Evolutionary conservation across 2,113 vertebrate species (phyloP).

Genomic region (Rhinogobius similis): DNA sequence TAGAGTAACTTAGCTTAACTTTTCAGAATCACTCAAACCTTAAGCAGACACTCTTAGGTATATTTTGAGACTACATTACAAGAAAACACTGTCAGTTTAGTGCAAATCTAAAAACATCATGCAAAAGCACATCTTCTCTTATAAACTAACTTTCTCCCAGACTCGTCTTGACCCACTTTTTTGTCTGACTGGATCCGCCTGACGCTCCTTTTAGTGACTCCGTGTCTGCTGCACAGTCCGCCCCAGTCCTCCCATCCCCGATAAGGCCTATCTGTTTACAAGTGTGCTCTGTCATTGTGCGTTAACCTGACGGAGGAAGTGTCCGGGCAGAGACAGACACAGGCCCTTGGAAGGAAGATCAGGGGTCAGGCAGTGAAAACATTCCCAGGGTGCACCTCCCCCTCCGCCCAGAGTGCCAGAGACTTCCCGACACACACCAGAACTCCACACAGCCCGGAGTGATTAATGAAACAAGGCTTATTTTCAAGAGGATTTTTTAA

Average conservation of each 20-base stretch:
- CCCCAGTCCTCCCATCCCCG: slow-evolving; percentile 49
- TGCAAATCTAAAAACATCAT: background rate
- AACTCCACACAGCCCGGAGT: slow-evolving; percentile 14
- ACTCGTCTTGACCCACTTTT: background rate
- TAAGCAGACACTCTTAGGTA: too few relatives aligned
- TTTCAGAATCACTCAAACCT: too few relatives aligned
- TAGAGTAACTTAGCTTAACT: too few relatives aligned
- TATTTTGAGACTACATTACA: too few relatives aligned
- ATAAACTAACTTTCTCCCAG: background rate
- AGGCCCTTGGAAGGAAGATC: slow-evolving; percentile 78
- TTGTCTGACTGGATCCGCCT: background rate
- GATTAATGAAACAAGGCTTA: slow-evolving; percentile 23
- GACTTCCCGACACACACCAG: slow-evolving; percentile 60
- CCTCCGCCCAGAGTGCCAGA: slow-evolving; percentile 59
- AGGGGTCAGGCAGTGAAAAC: slow-evolving; percentile 80
- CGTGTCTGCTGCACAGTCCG: slow-evolving; percentile 35
- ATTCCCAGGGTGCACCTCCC: slow-evolving; percentile 77
- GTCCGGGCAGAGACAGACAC: slow-evolving; percentile 60
- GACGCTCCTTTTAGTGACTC: slow-evolving; percentile 31
- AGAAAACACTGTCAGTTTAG: too few relatives aligned
- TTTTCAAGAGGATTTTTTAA: background rate
- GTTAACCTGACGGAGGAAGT: slow-evolving; percentile 59
- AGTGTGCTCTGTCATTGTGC: slow-evolving; percentile 28
- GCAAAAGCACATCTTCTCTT: background rate
- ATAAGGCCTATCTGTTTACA: slow-evolving; percentile 71